Percentiles rank a stretch among this genome's conserved stretches.
These are phyloP conservation scores for Alcis repandata DNA, from an alignment of 2,888 invertebrate genomes.

Conservation along the genomic window DNA sequence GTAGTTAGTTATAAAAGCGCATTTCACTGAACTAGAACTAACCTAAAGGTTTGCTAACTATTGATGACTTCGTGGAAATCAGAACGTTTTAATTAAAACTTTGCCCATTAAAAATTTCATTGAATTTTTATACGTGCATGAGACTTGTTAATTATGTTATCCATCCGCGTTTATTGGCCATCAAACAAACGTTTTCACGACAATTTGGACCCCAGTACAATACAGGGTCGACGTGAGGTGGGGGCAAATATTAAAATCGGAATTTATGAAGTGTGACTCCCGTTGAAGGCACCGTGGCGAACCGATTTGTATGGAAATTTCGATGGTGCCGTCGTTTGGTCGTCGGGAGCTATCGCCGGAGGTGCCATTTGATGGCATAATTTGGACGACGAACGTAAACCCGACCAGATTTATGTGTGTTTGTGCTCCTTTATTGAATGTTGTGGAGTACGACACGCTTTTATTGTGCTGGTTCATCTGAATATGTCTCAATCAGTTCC, in stretches of 20 bases:
- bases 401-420: constrained; percentile 80
- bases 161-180: constrained; percentile 30
- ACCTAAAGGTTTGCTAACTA: constrained; percentile 10
- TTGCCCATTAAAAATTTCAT: constrained; percentile 19
- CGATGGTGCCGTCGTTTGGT: constrained; percentile 54
- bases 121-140: constrained; percentile 4
- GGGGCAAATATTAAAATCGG: constrained; percentile 79
- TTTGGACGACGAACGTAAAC: constrained; percentile 79
- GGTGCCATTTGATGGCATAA: constrained; percentile 82
- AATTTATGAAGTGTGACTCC: constrained; percentile 82
- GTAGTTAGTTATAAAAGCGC: constrained; percentile 1
- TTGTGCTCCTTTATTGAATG: constrained; percentile 77
- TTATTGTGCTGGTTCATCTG: constrained; percentile 61
- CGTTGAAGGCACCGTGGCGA: constrained; percentile 64
- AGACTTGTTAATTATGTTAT: constrained; percentile 16
- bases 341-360: constrained; percentile 64
- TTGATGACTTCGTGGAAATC: constrained; percentile 10
- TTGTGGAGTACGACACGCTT: constrained; percentile 69
- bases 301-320: constrained; percentile 85
- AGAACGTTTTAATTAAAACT: constrained; percentile 30
- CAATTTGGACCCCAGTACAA: constrained; percentile 46
- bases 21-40: constrained; percentile 10
- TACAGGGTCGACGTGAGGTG: constrained; percentile 12
- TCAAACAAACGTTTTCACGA: constrained; percentile 34
- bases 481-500: constrained; percentile 29